Evolutionary conservation across 2,888 invertebrate species (phyloP).

Genomic region (Eupithecia tripunctaria): DNA sequence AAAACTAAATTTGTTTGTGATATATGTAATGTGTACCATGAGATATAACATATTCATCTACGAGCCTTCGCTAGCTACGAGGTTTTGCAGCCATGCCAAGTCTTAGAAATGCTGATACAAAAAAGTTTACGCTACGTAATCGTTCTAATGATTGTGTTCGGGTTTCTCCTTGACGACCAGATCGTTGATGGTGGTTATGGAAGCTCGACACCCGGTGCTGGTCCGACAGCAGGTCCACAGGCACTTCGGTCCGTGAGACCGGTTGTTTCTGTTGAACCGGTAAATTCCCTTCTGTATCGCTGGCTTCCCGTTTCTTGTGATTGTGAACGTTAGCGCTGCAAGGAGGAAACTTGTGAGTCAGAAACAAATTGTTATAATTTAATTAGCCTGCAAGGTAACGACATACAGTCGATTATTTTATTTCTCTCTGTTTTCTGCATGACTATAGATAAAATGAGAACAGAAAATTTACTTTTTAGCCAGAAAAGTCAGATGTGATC

Average conservation of each 20-base stretch:
- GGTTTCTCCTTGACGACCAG: conserved; percentile 1
- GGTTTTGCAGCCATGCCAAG: background rate
- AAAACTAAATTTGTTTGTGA: too few species aligned
- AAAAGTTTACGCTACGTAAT: background rate
- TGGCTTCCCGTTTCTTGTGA: conserved; percentile 47
- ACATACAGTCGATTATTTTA: too few species aligned
- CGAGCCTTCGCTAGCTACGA: background rate
- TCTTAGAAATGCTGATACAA: background rate
- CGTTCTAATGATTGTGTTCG: background rate
- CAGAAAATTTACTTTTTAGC: background rate
- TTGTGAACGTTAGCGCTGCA: conserved; percentile 57
- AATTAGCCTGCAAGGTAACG: background rate
- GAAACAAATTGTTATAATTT: background rate
- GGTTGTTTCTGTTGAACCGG: conserved; percentile 57
- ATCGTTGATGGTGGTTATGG: conserved; percentile 46
- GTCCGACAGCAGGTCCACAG: conserved; percentile 66
- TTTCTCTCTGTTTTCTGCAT: too few species aligned
- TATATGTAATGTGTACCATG: background rate
- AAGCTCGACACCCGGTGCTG: conserved; percentile 59
- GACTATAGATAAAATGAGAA: too few species aligned
- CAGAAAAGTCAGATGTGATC: too few species aligned
- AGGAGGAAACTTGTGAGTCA: conserved; percentile 1
- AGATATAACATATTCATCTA: background rate
- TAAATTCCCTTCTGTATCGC: conserved; percentile 50
- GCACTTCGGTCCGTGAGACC: conserved; percentile 58